Evolutionary conservation across 1,140 invertebrate species (phyloP).

Genomic region (Neotoxoptera formosana): DNA sequence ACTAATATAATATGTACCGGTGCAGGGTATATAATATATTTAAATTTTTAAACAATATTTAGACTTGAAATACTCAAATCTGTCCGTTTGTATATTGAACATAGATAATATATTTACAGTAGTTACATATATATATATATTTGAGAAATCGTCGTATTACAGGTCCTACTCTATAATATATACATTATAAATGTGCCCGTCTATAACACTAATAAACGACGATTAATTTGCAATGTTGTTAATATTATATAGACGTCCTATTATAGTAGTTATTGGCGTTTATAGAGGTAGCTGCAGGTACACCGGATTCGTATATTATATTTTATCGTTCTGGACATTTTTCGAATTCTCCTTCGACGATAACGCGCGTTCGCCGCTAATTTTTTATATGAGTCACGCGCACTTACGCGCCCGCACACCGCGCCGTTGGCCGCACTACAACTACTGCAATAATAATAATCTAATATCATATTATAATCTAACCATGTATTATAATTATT

Average conservation of each 20-base stretch:
- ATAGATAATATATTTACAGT: not conserved
- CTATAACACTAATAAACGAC: not conserved
- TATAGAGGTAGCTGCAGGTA: too few relatives aligned
- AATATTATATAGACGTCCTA: not conserved
- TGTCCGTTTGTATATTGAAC: not conserved
- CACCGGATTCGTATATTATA: not conserved
- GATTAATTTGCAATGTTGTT: not conserved
- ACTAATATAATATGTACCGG: not conserved
- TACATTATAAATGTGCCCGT: not conserved
- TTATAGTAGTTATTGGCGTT: too few relatives aligned
- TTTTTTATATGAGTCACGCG: not conserved
- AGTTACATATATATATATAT: too few relatives aligned
- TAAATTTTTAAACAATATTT: not conserved
- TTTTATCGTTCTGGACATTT: constrained; percentile 30
- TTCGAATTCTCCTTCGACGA: constrained; percentile 1
- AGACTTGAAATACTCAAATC: not conserved
- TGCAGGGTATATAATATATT: not conserved
- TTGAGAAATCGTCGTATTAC: not conserved
- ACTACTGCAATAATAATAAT: not conserved
- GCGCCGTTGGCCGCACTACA: not conserved
- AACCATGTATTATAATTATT: not conserved
- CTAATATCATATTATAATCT: too few relatives aligned
- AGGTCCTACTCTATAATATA: too few relatives aligned
- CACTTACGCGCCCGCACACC: not conserved
- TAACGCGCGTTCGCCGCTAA: not conserved